Base-by-base conservation (phyloP, 1,140 invertebrate species). In the Leptinotarsa undecemlineata region DNA sequence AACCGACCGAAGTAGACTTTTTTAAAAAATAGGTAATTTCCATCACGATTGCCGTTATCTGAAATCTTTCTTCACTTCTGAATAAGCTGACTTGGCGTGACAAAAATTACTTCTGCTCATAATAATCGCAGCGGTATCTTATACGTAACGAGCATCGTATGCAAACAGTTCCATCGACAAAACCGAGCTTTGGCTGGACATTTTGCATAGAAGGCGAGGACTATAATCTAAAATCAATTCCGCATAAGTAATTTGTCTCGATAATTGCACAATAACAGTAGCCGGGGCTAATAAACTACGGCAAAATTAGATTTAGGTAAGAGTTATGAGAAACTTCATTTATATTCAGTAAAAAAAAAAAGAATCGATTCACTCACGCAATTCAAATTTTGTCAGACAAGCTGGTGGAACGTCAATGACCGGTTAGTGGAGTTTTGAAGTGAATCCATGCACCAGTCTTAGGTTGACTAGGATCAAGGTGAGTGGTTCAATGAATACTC, bases 161-260 rank as follows among this genome's bases (percentile, higher is more conserved):
- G 51, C 3, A 15, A 57, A n/a, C 51, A 57, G 17, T n/a, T 57
- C 51, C 3, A 57, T 19, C 17, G n/a, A 57, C n/a, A n/a, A 19
- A 57, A 57, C 51, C 6, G 4, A 57, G 51, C 51, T 57, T 2
- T n/a, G 6, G 51, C 51, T n/a, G 51, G 15, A 57, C 63, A 64
- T 64, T 64, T 26, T 42, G 68, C 68, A 51, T 51, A 33, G 42
- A 69, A 69, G 23, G 23, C 33, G 68, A 19, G 4, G 17, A 47
- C 33, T 73, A 66, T 73, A 73, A 73, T 73, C 72, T 73, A 60
- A 73, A 73, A 67, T 73, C 72, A 73, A 73, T 73, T 48, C 48
- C 60, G 72, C 72, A 68, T 73, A 67, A 63, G 72, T 73, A 73
- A 73, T 73, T 73, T 57, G 62, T 57, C 33, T 51, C 72, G 33